These are phyloP conservation scores for Petroica traversi DNA, from an alignment of 2,113 vertebrate genomes.

Conservation along the genomic window DNA sequence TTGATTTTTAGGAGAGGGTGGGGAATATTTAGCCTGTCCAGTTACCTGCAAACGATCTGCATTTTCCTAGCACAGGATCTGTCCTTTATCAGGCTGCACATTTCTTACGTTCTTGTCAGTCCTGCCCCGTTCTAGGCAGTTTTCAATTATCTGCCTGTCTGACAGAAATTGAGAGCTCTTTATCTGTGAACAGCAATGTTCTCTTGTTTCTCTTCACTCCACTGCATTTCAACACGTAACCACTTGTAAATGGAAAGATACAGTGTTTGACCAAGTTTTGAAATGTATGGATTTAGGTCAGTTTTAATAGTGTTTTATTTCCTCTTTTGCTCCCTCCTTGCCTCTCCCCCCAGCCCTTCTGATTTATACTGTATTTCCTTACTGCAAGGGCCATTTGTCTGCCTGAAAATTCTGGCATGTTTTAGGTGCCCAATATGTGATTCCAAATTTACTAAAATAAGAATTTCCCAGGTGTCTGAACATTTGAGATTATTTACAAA, in stretches of 20 bases:
- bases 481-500: not conserved
- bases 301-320: not conserved
- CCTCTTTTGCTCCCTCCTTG: not conserved
- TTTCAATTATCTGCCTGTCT: constrained; percentile 4
- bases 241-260: not conserved
- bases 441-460: not conserved
- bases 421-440: not conserved
- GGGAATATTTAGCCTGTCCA: not conserved
- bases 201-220: constrained; percentile 8
- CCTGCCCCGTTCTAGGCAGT: not conserved
- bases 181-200: constrained; percentile 10
- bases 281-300: not conserved
- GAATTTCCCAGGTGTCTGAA: not conserved
- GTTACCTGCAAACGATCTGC: not conserved
- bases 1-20: not conserved
- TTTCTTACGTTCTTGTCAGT: not conserved
- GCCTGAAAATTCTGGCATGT: not conserved
- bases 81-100: not conserved
- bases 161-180: constrained; percentile 1
- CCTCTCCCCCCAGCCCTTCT: accelerated
- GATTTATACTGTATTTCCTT: not conserved
- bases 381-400: not conserved
- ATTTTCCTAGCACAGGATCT: not conserved
- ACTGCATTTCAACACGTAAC: not conserved
- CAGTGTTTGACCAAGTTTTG: not conserved